Base-by-base conservation (phyloP, 2,888 invertebrate genomes). In the Crossocerus cetratus region DNA sequence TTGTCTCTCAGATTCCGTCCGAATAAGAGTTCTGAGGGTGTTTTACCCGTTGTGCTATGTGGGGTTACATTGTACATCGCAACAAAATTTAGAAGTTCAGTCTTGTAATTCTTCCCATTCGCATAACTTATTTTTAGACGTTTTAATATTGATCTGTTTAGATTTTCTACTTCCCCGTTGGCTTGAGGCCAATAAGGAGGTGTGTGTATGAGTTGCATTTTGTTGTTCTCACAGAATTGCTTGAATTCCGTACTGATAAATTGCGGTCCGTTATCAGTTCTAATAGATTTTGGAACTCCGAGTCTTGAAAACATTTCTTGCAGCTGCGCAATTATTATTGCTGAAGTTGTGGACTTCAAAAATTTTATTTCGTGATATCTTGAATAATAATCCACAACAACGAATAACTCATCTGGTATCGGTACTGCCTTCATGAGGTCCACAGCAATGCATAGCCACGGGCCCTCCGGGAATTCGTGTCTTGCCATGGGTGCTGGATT, bases 231-330 rank as follows among this genome's bases (percentile, higher is more conserved):
- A 16, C 43, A 45, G 58, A 54, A 72, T 8, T 53, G 53, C 23
- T 53, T 21, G 3, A 77, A 62, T 20, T 53, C 45, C 18, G n/a
- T 18, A 4, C 54, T 21, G 1, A 60, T 49, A 65, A 78, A 76
- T 49, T 76, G 76, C 0, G 18, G 55, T 5, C 80, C 83, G 65
- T 84, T 85, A 61, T 84, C 84, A 44, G 70, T 68, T 20, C 72
- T 56, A 5, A 83, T 61, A 16, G 59, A 58, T 0, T 62, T 49
- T 0, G 84, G 84, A n/a, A 76, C 43, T 5, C 83, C 83, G 13
- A 74, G 70, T 61, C 83, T 72, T 13, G 81, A 80, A 61, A 85
- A 84, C 14, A 85, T 81, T 49, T 72, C 75, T 5, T 66, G 66
- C 20, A 84, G 61, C 21, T 56, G 60, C 14, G 72, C 44, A 18